These are phyloP conservation scores for Pseudochaenichthys georgianus DNA, from an alignment of 2,797 vertebrate genomes.

Conservation along the genomic window DNA sequence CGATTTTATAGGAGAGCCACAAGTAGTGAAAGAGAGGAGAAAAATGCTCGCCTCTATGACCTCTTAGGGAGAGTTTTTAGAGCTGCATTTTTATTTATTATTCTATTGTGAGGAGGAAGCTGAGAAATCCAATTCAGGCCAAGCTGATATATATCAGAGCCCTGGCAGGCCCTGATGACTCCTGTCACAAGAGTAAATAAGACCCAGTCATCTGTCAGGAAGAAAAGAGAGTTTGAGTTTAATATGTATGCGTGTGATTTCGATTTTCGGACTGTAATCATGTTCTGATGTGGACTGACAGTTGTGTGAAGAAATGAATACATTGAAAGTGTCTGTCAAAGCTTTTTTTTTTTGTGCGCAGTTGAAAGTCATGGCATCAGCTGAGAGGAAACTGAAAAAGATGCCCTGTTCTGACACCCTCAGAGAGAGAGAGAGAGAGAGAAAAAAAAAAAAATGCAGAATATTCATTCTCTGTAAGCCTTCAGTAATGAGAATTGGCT, in stretches of 20 bases:
- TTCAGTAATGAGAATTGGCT: slow-evolving; percentile 68
- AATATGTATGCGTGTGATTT: slow-evolving; percentile 4
- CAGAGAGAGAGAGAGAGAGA: slow-evolving; percentile 23
- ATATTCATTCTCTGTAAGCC: slow-evolving; percentile 32
- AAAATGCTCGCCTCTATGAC: slow-evolving; percentile 35
- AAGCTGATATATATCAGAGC: slow-evolving; percentile 58
- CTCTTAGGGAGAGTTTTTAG: slow-evolving; percentile 29
- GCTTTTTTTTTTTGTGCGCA: slow-evolving; percentile 46
- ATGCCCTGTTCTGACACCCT: slow-evolving; percentile 61
- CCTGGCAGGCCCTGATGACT: slow-evolving; percentile 58
- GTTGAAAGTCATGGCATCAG: slow-evolving; percentile 61
- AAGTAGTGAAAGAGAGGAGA: slow-evolving; percentile 17
- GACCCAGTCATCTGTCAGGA: slow-evolving; percentile 60
- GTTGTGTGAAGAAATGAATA: slow-evolving; percentile 50
- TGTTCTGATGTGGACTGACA: slow-evolving; percentile 27
- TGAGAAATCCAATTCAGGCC: slow-evolving; percentile 61
- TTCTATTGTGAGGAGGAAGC: slow-evolving; percentile 11
- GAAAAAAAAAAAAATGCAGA: no score
- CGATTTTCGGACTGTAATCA: slow-evolving; percentile 7
- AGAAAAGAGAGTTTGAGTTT: slow-evolving; percentile 2
- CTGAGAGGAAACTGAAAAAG: slow-evolving; percentile 63
- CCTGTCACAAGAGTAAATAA: slow-evolving; percentile 69
- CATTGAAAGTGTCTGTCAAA: slow-evolving; percentile 58
- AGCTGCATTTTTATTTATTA: slow-evolving; percentile 20
- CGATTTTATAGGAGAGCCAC: slow-evolving; percentile 15